Conservation (phyloP, 2,888 invertebrate species). For the Clanis bilineata region DNA sequence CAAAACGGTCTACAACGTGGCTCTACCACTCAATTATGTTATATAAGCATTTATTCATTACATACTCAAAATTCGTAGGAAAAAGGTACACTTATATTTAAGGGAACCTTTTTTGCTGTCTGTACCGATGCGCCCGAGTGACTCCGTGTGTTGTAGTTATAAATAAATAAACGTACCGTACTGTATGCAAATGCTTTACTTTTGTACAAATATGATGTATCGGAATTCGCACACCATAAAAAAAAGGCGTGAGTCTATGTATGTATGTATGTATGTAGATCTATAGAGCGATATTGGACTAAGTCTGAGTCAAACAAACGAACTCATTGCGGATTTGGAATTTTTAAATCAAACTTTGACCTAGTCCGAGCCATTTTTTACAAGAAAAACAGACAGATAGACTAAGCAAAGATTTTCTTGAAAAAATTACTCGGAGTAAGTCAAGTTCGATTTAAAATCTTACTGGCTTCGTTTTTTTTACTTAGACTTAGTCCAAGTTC, state of each 20-base stretch:
- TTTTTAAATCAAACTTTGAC: no score
- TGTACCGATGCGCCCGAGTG: constrained; percentile 43
- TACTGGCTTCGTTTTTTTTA: no score
- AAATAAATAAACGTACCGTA: constrained; percentile 43
- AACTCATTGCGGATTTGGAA: no score
- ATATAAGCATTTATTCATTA: neutral
- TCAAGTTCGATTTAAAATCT: no score
- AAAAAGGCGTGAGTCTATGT: neutral
- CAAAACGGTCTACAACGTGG: no score
- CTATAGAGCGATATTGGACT: neutral
- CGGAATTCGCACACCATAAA: neutral
- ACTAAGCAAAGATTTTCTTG: no score
- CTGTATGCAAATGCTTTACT: constrained; percentile 31
- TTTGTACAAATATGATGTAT: constrained; percentile 3
- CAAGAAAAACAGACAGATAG: no score
- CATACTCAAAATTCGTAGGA: neutral
- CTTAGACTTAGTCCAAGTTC: no score
- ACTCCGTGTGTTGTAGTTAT: constrained; percentile 51
- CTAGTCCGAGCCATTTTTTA: no score
- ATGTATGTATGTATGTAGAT: no score
- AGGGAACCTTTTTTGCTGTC: constrained; percentile 34
- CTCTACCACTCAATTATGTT: no score
- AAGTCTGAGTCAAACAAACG: neutral
- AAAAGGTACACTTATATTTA: neutral
- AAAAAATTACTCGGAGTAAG: no score